phyloP scores from a whole-genome alignment of 2,797 vertebrate genomes.

The Muraenolepis orangiensis region DNA sequence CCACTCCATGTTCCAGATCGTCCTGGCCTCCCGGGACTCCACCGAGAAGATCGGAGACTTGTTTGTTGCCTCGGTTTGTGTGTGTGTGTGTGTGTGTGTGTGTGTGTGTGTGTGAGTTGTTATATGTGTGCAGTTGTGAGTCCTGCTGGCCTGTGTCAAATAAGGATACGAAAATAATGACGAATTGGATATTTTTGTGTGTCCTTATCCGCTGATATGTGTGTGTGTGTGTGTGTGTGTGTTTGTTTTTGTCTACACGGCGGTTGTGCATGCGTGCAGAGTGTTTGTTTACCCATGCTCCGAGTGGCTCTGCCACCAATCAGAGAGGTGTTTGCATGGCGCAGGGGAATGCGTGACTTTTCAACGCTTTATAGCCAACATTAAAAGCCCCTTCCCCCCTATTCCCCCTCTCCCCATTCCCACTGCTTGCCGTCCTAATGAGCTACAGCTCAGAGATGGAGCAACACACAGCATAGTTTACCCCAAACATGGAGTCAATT shows the following conservation, averaged over 20 bases:
- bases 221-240: slow-evolving; percentile 23
- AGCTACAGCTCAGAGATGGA: slow-evolving; percentile 38
- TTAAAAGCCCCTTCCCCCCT: slow-evolving; percentile 3
- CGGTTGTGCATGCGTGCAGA: not conserved
- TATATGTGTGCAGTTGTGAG: not conserved
- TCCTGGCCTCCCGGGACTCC: slow-evolving; percentile 86
- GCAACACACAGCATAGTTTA: slow-evolving; percentile 46
- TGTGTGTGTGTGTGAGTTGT: not conserved
- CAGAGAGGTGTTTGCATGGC: slow-evolving; percentile 30
- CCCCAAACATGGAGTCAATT: slow-evolving; percentile 58
- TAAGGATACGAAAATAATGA: no score
- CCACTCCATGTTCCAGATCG: slow-evolving; percentile 97
- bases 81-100: not conserved
- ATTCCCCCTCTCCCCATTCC: no score
- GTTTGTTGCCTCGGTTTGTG: slow-evolving; percentile 89
- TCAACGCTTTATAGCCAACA: slow-evolving; percentile 22
- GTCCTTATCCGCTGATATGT: slow-evolving; percentile 21
- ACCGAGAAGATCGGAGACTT: slow-evolving; percentile 91
- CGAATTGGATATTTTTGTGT: not conserved
- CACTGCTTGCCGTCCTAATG: slow-evolving; percentile 26
- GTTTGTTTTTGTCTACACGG: no score
- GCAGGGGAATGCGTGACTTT: slow-evolving; percentile 22
- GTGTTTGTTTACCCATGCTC: not conserved
- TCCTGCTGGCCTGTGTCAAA: no score
- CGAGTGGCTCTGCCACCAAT: slow-evolving; percentile 11